A percentile compares a stretch with the other conserved stretches of the same genome.
Conservation (phyloP, 2,888 invertebrate genomes). For the Machimus atricapillus region DNA sequence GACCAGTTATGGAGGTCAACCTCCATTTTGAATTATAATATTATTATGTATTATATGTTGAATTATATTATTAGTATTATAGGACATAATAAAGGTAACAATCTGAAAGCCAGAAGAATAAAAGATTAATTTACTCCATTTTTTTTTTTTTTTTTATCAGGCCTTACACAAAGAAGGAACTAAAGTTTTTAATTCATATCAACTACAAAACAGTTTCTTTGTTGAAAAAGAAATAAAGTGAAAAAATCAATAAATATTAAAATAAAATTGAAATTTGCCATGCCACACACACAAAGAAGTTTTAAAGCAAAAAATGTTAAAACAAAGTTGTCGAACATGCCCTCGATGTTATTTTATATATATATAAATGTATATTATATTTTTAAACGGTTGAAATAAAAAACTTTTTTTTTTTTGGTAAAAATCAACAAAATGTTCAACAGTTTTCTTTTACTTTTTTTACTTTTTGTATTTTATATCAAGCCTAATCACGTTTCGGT, state of each 20-base stretch:
- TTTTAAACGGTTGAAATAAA: background rate
- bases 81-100: no score
- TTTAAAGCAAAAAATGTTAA: background rate
- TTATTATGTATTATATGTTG: no score
- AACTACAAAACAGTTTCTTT: background rate
- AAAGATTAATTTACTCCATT: no score
- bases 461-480: background rate
- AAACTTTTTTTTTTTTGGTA: background rate
- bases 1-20: no score
- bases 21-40: no score
- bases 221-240: background rate
- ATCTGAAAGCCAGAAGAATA: no score
- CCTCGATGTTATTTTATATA: background rate
- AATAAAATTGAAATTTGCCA: background rate
- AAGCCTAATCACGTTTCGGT: background rate
- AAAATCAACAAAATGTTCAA: background rate
- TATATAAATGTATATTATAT: no score
- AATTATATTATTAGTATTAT: no score
- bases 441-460: background rate
- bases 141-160: no score
- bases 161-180: background rate
- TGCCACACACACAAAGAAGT: background rate
- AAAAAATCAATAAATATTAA: no score
- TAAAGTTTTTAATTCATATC: background rate
- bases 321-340: background rate